phyloP scores from a whole-genome alignment of 2,797 vertebrate genomes.

The Ctenochaetus hawaiiensis region DNA sequence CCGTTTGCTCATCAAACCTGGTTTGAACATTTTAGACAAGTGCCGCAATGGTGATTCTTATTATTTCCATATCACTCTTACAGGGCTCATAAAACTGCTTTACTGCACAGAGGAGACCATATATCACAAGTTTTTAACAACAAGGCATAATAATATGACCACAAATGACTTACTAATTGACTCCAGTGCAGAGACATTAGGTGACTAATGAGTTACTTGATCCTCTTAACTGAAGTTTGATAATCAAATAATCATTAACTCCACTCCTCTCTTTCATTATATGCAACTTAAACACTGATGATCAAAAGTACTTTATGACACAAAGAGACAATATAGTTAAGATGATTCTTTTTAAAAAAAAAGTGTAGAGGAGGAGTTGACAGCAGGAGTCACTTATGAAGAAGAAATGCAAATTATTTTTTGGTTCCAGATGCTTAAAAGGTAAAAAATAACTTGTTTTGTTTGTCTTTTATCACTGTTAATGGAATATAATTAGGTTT shows the following conservation, averaged over 20 bases:
- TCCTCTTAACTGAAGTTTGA: not conserved
- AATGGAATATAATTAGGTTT: too few species aligned
- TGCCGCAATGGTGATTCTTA: constrained; percentile 33
- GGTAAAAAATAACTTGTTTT: too few species aligned
- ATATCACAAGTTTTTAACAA: not conserved
- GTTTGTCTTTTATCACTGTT: too few species aligned
- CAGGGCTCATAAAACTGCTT: constrained; percentile 18
- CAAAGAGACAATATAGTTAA: not conserved
- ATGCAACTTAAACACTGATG: not conserved
- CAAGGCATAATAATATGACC: not conserved
- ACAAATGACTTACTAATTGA: constrained; percentile 1
- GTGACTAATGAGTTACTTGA: not conserved
- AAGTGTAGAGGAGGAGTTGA: not conserved
- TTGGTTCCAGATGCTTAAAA: too few species aligned
- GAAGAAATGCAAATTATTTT: too few species aligned
- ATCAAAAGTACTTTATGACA: not conserved
- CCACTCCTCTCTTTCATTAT: not conserved
- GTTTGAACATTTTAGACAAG: constrained; percentile 60
- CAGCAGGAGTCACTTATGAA: not conserved
- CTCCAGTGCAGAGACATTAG: not conserved
- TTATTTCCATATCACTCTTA: constrained; percentile 53
- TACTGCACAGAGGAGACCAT: not conserved
- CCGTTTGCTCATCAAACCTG: constrained; percentile 47
- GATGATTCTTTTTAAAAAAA: too few species aligned
- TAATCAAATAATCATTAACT: not conserved